Evolutionary conservation across 2,113 vertebrate species (phyloP).

Genomic region (Maccullochella peelii): DNA sequence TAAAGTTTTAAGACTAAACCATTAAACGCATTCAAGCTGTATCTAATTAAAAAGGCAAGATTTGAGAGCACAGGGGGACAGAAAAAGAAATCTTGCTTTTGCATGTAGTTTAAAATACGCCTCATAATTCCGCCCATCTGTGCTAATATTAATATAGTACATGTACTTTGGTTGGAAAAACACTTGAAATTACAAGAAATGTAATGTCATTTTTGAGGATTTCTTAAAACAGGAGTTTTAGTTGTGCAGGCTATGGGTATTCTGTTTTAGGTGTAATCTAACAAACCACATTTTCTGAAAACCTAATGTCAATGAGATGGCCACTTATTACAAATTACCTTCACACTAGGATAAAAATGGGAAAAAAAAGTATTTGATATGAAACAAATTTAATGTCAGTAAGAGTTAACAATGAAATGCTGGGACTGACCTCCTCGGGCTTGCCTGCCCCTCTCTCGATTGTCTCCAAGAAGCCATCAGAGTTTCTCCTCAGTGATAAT

Average conservation of each 20-base stretch:
- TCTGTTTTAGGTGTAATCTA: no score
- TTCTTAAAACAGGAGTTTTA: no score
- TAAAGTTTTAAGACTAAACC: neutral
- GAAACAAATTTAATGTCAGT: neutral
- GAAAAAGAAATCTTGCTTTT: neutral
- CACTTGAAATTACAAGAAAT: no score
- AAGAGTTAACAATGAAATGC: neutral
- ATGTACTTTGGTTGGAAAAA: no score
- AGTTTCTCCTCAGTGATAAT: conserved; percentile 82
- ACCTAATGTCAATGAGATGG: no score
- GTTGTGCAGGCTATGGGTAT: no score
- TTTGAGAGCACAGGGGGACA: neutral
- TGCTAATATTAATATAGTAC: no score
- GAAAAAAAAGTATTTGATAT: neutral
- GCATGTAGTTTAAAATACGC: neutral
- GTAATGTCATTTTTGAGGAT: no score
- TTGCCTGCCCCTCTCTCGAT: conserved; percentile 82
- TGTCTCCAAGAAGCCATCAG: conserved; percentile 81
- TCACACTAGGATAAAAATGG: no score
- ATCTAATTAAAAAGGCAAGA: neutral
- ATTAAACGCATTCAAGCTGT: neutral
- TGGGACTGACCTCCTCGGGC: conserved; percentile 81
- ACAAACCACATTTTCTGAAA: no score
- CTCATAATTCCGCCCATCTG: neutral
- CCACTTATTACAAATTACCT: neutral